Base-by-base conservation (phyloP, 2,888 invertebrate species). In the Monoplex corrugatus region DNA sequence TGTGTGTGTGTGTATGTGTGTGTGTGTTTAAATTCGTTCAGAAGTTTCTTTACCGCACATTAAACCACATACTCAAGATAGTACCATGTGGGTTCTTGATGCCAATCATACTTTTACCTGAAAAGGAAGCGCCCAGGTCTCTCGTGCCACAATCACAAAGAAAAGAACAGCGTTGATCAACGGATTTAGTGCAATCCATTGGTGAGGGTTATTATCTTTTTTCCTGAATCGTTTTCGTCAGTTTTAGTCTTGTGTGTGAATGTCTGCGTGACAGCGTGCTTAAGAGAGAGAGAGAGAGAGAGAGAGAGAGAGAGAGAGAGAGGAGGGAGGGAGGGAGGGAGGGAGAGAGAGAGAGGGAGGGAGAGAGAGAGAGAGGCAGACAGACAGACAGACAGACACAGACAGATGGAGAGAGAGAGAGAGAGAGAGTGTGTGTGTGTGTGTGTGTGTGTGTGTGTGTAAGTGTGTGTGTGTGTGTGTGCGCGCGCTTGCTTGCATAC, bases 1-100 rank as follows among this genome's bases (percentile, higher is more conserved):
- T 84, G 45, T 32, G 84, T 32, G 84, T 84, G 45, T 50, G 84
- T 50, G 43, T 84, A 50, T 84, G 84, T 84, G 84, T 84, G 45
- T 84, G 45, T 45, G 38, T 8, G 10, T 8, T 32, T n/a, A n/a
- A n/a, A n/a, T n/a, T n/a, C n/a, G n/a, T n/a, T n/a, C n/a, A n/a
- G n/a, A n/a, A n/a, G n/a, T n/a, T n/a, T n/a, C n/a, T n/a, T n/a
- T n/a, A n/a, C n/a, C n/a, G n/a, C n/a, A n/a, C n/a, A n/a, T n/a
- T n/a, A n/a, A n/a, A n/a, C n/a, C n/a, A n/a, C n/a, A n/a, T n/a
- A n/a, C n/a, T n/a, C n/a, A n/a, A n/a, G n/a, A n/a, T n/a, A n/a
- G n/a, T n/a, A n/a, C n/a, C n/a, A n/a, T n/a, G n/a, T n/a, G n/a
- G n/a, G n/a, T n/a, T n/a, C n/a, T n/a, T 23, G 78, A 23, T 75